phyloP scores from a whole-genome alignment of 2,888 invertebrate genomes.

The Galerucella calmariensis region DNA sequence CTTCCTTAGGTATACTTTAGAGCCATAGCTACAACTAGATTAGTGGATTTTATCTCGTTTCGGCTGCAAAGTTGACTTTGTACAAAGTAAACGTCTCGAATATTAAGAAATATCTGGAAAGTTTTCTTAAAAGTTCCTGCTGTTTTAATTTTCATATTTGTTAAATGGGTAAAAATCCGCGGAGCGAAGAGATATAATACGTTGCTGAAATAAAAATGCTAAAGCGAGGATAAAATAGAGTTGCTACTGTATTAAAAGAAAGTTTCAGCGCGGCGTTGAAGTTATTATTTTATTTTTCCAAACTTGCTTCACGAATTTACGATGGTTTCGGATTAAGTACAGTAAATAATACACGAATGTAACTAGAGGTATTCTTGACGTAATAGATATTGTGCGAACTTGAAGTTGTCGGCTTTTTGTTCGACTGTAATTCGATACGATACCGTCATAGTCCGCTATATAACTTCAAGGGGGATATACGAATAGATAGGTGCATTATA shows the following conservation, averaged over 20 bases:
- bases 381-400: no score
- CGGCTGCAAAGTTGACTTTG: slow-evolving; percentile 42
- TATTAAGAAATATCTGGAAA: slow-evolving; percentile 45
- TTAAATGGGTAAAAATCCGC: slow-evolving; percentile 21
- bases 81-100: slow-evolving; percentile 46
- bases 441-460: no score
- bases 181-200: slow-evolving; percentile 6
- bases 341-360: no score
- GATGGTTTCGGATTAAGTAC: no score
- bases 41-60: slow-evolving; percentile 45
- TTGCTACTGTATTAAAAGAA: not conserved
- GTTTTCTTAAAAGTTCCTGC: slow-evolving; percentile 40
- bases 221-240: not conserved
- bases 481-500: no score
- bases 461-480: no score
- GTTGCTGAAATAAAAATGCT: slow-evolving; percentile 2
- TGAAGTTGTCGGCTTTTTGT: no score
- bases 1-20: slow-evolving; percentile 3
- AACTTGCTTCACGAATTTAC: not conserved
- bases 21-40: slow-evolving; percentile 41
- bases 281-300: not conserved
- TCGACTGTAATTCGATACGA: no score
- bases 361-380: no score
- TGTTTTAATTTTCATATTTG: slow-evolving; percentile 44
- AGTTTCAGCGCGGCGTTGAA: not conserved